These are phyloP conservation scores for Sialis lutaria DNA, from an alignment of 2,888 invertebrate genomes.

Conservation along the genomic window DNA sequence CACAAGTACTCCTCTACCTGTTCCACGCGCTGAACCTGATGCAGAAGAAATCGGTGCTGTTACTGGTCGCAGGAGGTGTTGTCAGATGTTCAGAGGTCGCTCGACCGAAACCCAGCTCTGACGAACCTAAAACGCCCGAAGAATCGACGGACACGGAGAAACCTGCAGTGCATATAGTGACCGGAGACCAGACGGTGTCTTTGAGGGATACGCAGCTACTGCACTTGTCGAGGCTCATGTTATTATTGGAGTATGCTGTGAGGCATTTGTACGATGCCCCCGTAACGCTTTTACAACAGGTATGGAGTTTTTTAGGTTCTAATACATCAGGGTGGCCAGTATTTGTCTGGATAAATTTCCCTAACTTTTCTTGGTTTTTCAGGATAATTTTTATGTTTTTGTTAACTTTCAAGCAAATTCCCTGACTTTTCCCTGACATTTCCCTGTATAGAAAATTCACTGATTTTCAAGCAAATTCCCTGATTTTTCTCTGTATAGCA, in stretches of 20 bases:
- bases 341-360: too few species aligned
- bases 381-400: too few species aligned
- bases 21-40: constrained; percentile 90
- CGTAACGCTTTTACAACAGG: constrained; percentile 68
- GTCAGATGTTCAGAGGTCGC: constrained; percentile 48
- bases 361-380: background rate
- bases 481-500: too few species aligned
- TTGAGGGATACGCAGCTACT: constrained; percentile 56
- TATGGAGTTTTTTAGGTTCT: constrained; percentile 20
- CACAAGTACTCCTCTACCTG: constrained; percentile 78
- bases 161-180: background rate
- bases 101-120: constrained; percentile 21
- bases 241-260: constrained; percentile 87
- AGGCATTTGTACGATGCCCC: constrained; percentile 91
- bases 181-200: background rate
- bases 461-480: too few species aligned
- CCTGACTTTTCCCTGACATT: too few species aligned
- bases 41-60: constrained; percentile 88
- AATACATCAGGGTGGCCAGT: too few species aligned
- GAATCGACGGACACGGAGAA: constrained; percentile 16
- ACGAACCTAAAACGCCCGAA: background rate
- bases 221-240: constrained; percentile 63
- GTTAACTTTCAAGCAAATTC: too few species aligned
- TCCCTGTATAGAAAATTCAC: too few species aligned
- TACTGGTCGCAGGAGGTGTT: constrained; percentile 62